Evolutionary conservation across 2,888 invertebrate species (phyloP).

Genomic region (Dolomedes plantarius): DNA sequence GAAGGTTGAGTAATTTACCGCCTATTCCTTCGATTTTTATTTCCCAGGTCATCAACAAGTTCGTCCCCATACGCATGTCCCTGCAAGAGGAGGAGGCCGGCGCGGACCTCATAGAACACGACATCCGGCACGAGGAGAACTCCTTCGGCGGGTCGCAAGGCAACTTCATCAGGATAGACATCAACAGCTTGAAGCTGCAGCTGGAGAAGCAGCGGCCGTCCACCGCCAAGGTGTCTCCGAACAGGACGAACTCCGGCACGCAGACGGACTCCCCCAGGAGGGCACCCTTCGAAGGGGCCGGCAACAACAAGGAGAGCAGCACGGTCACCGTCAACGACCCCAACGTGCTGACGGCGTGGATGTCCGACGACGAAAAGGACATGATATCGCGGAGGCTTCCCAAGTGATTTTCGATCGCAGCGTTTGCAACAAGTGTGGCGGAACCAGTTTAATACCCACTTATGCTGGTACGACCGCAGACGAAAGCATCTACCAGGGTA

Average conservation of each 20-base stretch:
- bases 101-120: slow-evolving; percentile 82
- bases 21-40: too few relatives aligned
- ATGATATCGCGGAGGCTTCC: slow-evolving; percentile 35
- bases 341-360: slow-evolving; percentile 55
- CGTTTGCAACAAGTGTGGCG: too few relatives aligned
- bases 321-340: neutral
- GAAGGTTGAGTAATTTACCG: too few relatives aligned
- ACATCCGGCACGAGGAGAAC: slow-evolving; percentile 47
- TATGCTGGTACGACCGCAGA: too few relatives aligned
- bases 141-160: neutral
- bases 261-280: slow-evolving; percentile 39
- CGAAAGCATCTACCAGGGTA: too few relatives aligned
- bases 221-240: neutral
- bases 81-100: slow-evolving; percentile 90
- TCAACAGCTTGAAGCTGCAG: slow-evolving; percentile 50
- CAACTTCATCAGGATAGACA: slow-evolving; percentile 44
- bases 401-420: too few relatives aligned
- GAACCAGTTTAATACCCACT: too few relatives aligned
- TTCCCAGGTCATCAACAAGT: slow-evolving; percentile 82
- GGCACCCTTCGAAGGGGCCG: too few relatives aligned
- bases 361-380: slow-evolving; percentile 63
- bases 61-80: slow-evolving; percentile 91
- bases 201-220: neutral
- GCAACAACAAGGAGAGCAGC: neutral
- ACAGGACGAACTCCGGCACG: slow-evolving; percentile 40